phyloP scores from a whole-genome alignment of 2,888 invertebrate species.

The Stomorhina lunata region DNA sequence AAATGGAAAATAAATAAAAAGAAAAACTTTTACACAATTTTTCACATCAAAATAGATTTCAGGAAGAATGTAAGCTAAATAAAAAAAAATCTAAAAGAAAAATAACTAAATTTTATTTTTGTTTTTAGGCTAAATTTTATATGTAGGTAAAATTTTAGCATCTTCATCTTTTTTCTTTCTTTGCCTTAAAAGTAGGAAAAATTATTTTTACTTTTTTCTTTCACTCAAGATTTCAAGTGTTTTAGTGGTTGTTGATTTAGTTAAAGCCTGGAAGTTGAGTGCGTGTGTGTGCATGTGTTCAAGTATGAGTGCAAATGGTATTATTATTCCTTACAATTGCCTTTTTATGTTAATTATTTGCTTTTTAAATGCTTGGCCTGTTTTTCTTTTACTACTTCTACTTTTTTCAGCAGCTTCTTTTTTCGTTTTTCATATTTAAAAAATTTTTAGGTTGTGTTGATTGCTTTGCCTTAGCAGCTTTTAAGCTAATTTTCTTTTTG shows the following conservation, averaged over 20 bases:
- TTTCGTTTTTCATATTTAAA: neutral
- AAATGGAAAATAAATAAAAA: neutral
- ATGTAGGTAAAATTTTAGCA: neutral
- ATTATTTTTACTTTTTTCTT: neutral
- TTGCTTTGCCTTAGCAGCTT: slow-evolving; percentile 57
- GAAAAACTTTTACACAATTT: neutral
- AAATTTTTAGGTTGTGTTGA: slow-evolving; percentile 49
- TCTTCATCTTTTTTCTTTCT: neutral
- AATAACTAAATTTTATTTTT: slow-evolving; percentile 29
- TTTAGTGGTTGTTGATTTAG: neutral
- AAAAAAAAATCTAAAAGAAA: neutral
- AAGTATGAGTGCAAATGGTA: slow-evolving; percentile 9
- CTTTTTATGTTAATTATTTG: slow-evolving; percentile 66
- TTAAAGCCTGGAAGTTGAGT: too few species aligned
- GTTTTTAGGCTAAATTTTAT: neutral
- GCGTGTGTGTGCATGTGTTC: neutral
- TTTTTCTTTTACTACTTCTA: slow-evolving; percentile 31
- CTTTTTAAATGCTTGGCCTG: slow-evolving; percentile 64
- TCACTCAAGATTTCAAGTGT: neutral
- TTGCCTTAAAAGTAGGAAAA: neutral
- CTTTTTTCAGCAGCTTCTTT: neutral
- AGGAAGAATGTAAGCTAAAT: neutral
- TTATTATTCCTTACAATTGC: slow-evolving; percentile 52
- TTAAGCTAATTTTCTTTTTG: slow-evolving; percentile 10
- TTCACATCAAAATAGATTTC: neutral